Base-by-base conservation (phyloP, 1,140 invertebrate species). In the Pollicipes pollicipes region DNA sequence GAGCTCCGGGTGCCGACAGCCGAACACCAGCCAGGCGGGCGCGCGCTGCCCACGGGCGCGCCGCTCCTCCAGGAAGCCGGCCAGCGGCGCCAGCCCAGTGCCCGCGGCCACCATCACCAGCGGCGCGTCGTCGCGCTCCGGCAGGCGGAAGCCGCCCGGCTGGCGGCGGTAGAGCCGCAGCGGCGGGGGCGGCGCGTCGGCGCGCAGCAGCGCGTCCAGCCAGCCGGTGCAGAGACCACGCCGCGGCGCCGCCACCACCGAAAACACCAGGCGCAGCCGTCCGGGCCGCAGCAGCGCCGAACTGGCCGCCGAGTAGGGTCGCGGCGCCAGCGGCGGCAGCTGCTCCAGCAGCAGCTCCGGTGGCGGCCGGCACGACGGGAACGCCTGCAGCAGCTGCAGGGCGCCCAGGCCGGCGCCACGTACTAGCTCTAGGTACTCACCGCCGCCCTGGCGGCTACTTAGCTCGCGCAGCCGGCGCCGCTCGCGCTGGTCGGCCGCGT, bases 41-140 rank as follows among this genome's bases (percentile, higher is more conserved):
- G 76, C 75, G n/a, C 72, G 68, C 71, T 73, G 71, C 73, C 74
- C 75, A 63, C 77, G 75, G 71, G 79, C 71, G 72, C 75, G 29
- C 71, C 83, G 82, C 77, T 87, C 83, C 75, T 84, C 78, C 10
- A 83, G 73, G 71, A 80, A 83, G 21, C 82, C 80, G 32, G 83
- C 76, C 77, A 91, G 95, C 1, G 91, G 91, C 16, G 91, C 86
- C 30, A 93, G 79, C 24, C 90, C 92, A 37, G 90, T 92, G 26
- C 92, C 92, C 72, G 90, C 85, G 8, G 87, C 88, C 73, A 95
- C 85, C 78, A 94, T 84, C 72, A 94, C 84, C 45, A 90, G 77
- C 63, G 88, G 87, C 68, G 80, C 75, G 72, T 78, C 73, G 78
- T 58, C 45, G 10, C 10, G 3, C 73, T 75, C 78, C 75, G 77